These are phyloP conservation scores for Centrocercus urophasianus DNA, from an alignment of 2,113 vertebrate genomes.

Conservation along the genomic window DNA sequence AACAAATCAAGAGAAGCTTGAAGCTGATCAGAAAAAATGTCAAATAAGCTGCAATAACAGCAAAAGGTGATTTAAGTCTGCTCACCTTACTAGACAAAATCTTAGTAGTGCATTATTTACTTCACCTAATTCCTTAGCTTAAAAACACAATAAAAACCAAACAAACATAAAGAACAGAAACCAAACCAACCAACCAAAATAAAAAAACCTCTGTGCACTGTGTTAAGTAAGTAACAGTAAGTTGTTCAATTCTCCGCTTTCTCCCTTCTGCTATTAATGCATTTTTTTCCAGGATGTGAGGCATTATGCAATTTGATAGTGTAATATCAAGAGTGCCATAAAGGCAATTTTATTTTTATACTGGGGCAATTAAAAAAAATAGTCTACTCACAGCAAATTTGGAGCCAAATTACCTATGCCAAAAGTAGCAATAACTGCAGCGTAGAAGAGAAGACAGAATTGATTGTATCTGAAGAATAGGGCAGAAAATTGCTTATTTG, in stretches of 20 bases:
- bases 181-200: background rate
- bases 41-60: background rate
- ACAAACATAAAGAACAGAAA: background rate
- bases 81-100: background rate
- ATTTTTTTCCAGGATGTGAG: background rate
- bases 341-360: constrained; percentile 69
- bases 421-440: constrained; percentile 61
- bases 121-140: background rate
- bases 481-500: constrained; percentile 59
- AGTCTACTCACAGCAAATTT: constrained; percentile 60
- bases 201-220: background rate
- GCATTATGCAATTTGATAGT: constrained; percentile 18
- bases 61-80: background rate
- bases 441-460: constrained; percentile 20
- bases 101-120: background rate
- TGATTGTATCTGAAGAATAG: constrained; percentile 42
- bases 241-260: background rate
- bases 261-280: background rate
- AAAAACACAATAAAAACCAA: background rate
- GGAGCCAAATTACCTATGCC: constrained; percentile 61
- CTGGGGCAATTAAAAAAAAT: constrained; percentile 42
- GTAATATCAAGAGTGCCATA: constrained; percentile 32
- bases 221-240: background rate
- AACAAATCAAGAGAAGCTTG: background rate
- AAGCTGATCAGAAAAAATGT: background rate